A percentile compares a stretch with the other conserved stretches of the same genome.
phyloP scores from a whole-genome alignment of 2,113 vertebrate genomes.

The Spheniscus mendiculus region DNA sequence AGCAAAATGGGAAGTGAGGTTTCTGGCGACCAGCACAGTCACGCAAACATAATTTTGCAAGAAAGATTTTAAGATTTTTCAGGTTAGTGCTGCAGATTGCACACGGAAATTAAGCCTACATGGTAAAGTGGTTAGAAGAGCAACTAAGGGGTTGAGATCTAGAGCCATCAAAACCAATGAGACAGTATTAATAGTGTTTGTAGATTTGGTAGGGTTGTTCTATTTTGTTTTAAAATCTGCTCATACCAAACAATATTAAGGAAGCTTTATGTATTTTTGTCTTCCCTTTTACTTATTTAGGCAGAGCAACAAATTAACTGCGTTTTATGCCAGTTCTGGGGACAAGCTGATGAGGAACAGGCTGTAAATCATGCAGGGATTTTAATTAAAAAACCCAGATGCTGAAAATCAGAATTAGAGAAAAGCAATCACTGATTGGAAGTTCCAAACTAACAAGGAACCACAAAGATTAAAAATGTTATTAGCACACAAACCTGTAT shows the following conservation, averaged over 20 bases:
- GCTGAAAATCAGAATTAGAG: conserved; percentile 5
- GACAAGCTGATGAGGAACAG: conserved; percentile 23
- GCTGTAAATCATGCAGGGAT: conserved; percentile 43
- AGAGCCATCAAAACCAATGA: not conserved
- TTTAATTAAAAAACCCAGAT: conserved; percentile 36
- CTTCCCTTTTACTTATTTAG: conserved; percentile 30
- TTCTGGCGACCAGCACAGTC: not conserved
- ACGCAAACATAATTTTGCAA: not conserved
- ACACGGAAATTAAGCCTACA: not conserved
- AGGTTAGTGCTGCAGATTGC: conserved; percentile 8
- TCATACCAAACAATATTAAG: conserved; percentile 29
- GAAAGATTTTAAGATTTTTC: conserved; percentile 35
- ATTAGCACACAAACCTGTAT: not conserved
- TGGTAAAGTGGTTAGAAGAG: not conserved
- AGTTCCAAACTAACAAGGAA: not conserved
- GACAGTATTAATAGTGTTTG: not conserved
- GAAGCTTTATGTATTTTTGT: conserved; percentile 6
- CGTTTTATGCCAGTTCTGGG: conserved; percentile 26
- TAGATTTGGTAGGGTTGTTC: conserved; percentile 4
- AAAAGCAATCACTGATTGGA: not conserved
- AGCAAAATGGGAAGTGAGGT: not conserved
- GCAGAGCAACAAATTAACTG: conserved; percentile 31
- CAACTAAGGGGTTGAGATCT: not conserved
- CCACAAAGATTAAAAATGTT: not conserved
- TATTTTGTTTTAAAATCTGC: not conserved